A percentile compares a stretch with the other conserved stretches of the same genome.
Evolutionary conservation across 2,113 vertebrate genomes (phyloP).

Genomic region (Periophthalmus modestus): DNA sequence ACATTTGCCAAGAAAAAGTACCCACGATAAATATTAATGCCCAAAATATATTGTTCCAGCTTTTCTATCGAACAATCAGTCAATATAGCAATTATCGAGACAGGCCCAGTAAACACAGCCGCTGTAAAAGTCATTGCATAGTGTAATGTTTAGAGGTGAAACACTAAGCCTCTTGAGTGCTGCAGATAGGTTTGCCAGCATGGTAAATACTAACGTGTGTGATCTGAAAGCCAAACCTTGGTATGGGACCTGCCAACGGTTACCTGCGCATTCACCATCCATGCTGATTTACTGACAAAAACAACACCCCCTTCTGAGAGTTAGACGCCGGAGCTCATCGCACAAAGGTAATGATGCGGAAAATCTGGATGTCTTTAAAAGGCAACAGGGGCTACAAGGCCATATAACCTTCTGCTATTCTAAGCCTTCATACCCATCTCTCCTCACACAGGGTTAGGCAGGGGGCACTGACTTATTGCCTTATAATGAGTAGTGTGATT

Average conservation of each 20-base stretch:
- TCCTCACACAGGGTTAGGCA: slow-evolving; percentile 42
- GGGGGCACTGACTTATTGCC: slow-evolving; percentile 43
- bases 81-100: too few relatives aligned
- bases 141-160: slow-evolving; percentile 21
- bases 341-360: slow-evolving; percentile 75
- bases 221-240: slow-evolving; percentile 45
- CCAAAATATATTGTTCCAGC: too few relatives aligned
- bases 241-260: slow-evolving; percentile 54
- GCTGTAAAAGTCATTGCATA: slow-evolving; percentile 1
- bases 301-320: slow-evolving; percentile 61
- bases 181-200: slow-evolving; percentile 21
- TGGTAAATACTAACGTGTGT: slow-evolving; percentile 28
- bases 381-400: slow-evolving; percentile 64
- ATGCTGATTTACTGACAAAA: slow-evolving; percentile 70
- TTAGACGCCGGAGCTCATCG: slow-evolving; percentile 65
- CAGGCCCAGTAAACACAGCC: not conserved
- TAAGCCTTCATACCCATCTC: slow-evolving; percentile 38
- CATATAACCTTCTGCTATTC: slow-evolving; percentile 59
- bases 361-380: slow-evolving; percentile 79
- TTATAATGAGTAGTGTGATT: slow-evolving; percentile 30
- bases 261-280: slow-evolving; percentile 44
- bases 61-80: too few relatives aligned
- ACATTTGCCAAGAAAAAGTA: too few relatives aligned
- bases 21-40: too few relatives aligned
- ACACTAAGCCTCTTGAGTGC: slow-evolving; percentile 19